Evolutionary conservation across 2,888 invertebrate species (phyloP).

Genomic region (Drosophila limbata): DNA sequence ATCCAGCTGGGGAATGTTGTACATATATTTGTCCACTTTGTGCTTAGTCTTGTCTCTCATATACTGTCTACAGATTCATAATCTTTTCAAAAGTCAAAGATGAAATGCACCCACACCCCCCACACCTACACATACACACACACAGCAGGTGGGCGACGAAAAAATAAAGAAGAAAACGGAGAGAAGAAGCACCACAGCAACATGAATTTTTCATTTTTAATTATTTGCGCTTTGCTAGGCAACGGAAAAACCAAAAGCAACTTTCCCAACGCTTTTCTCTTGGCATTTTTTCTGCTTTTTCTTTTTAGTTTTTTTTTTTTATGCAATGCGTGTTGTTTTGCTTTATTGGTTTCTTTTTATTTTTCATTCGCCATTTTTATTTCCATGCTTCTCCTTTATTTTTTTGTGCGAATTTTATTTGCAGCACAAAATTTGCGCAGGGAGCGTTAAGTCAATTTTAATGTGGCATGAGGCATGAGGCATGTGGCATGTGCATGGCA

Average conservation of each 20-base stretch:
- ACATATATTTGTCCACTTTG: constrained; percentile 32
- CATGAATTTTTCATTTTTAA: constrained; percentile 60
- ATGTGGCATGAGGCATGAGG: constrained; percentile 20
- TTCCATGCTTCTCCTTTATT: neutral
- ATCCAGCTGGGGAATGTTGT: constrained; percentile 11
- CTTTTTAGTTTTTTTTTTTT: constrained; percentile 8
- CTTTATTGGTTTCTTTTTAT: constrained; percentile 31
- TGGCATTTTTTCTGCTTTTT: neutral
- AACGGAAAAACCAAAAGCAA: constrained; percentile 40
- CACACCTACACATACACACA: neutral
- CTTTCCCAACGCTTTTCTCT: constrained; percentile 12
- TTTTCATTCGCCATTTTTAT: constrained; percentile 10
- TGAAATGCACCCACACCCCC: constrained; percentile 4
- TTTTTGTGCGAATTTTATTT: constrained; percentile 23
- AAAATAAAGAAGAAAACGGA: neutral
- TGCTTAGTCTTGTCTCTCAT: constrained; percentile 35
- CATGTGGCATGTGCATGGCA: constrained; percentile 27
- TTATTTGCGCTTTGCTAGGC: constrained; percentile 70
- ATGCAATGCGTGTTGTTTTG: constrained; percentile 14
- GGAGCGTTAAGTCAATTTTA: constrained; percentile 34
- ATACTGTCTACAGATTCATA: constrained; percentile 49
- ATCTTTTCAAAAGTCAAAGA: constrained; percentile 61
- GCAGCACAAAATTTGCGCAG: constrained; percentile 9
- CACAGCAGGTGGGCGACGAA: constrained; percentile 23
- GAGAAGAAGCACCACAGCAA: constrained; percentile 10